phyloP scores from a whole-genome alignment of 2,797 vertebrate genomes.

The Cynopterus sphinx region DNA sequence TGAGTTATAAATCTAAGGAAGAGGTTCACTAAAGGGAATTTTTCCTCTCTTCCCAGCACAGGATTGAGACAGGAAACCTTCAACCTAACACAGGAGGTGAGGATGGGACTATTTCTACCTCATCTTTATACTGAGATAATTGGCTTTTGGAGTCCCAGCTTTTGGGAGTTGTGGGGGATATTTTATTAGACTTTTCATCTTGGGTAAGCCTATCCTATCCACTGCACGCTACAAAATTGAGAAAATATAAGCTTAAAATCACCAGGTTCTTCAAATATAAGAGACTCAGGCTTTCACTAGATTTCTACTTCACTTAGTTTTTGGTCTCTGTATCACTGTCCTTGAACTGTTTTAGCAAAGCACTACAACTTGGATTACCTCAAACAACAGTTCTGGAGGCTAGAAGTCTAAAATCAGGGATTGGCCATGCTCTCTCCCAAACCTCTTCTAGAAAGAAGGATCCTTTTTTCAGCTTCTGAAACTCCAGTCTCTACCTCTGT shows the following conservation, averaged over 20 bases:
- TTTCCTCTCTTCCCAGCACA: background rate
- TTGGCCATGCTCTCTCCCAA: background rate
- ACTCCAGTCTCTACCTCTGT: background rate
- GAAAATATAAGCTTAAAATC: background rate
- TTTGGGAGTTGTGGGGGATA: background rate
- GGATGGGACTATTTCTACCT: background rate
- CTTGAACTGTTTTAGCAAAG: background rate
- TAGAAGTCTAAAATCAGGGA: background rate
- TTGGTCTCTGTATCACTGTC: background rate
- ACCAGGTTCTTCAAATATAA: background rate
- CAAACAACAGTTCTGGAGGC: background rate
- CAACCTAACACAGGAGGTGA: background rate
- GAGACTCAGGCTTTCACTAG: background rate
- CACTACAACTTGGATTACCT: background rate
- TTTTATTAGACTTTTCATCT: background rate
- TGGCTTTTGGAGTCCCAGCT: background rate
- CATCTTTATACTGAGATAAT: background rate
- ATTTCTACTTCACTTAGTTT: background rate
- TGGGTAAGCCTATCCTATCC: background rate
- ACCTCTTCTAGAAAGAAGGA: background rate
- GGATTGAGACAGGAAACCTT: background rate
- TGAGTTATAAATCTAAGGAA: background rate
- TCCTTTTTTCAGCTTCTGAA: background rate
- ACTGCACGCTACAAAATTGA: background rate
- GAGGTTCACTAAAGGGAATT: background rate